Base-by-base conservation (phyloP, 2,797 vertebrate species). In the Taeniopygia guttata region DNA sequence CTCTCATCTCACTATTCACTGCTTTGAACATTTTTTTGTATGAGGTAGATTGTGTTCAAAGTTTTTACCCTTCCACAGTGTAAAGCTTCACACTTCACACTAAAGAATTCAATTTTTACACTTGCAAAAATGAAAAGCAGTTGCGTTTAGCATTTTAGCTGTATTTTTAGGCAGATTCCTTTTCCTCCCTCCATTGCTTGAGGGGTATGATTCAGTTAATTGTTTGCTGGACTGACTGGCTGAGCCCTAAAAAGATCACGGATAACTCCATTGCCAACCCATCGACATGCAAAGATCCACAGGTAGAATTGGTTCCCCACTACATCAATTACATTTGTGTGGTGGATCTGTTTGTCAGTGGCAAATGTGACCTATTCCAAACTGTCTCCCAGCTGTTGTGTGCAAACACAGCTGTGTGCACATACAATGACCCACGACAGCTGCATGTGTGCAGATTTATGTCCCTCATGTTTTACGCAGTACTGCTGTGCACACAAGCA, bases 391-490 rank as follows among this genome's bases (percentile, higher is more conserved):
- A 22, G n/a, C 0, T 76, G 51, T n/a, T 58, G 17, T 29, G 29
- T 32, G n/a, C n/a, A 69, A 66, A 38, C 17, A 27, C 27, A 72
- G 38, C 30, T 30, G 26, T 10, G 1, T n/a, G 13, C 16, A 23
- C 16, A 9, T 17, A 23, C 1, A 8, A 30, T 48, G 34, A 45
- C 34, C 78, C 34, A 14, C 0, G 1, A 25, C 10, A 51, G n/a
- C 73, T 81, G 54, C 30, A 32, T 5, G 16, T 25, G 34, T 48
- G 45, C 12, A 30, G 42, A 49, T 32, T 60, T 76, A 52, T 5
- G 7, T 29, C 22, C 63, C 58, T 49, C 29, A 17, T 3, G 2
- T n/a, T 83, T 46, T 27, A 30, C 18, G 34, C 38, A 60, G 40
- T 16, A 11, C 30, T 60, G 55, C 38, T 83, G 10, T 8, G 51